A percentile compares a stretch with the other conserved stretches of the same genome.
Conservation (phyloP, 1,140 invertebrate genomes). For the Cydia strobilella region DNA sequence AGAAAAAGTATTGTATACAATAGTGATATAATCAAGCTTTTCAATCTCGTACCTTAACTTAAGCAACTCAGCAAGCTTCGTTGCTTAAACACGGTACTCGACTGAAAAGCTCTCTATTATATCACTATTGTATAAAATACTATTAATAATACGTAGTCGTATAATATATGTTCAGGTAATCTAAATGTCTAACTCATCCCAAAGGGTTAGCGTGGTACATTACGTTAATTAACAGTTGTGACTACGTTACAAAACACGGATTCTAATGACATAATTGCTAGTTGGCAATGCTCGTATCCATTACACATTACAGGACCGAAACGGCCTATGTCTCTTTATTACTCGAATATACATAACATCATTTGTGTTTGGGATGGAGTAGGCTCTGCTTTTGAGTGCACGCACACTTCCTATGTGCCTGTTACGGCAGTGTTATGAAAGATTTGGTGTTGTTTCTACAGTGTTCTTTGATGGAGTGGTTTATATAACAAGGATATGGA, state of each 20-base stretch:
- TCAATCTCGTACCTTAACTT: no score
- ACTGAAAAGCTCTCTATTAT: no score
- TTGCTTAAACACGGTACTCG: no score
- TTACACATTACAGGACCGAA: not conserved
- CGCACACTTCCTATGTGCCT: slow-evolving; percentile 1
- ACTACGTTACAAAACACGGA: slow-evolving; percentile 1
- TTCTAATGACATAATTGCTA: slow-evolving; percentile 19
- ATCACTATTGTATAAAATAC: no score
- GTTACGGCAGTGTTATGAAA: slow-evolving; percentile 16
- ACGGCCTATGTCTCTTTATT: not conserved
- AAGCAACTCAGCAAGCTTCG: no score
- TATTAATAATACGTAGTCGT: no score
- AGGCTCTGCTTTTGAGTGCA: slow-evolving; percentile 7
- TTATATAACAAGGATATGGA: no score
- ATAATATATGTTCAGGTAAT: no score
- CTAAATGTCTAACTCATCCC: no score
- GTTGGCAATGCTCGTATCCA: not conserved
- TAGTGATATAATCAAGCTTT: no score
- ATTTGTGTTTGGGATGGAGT: not conserved
- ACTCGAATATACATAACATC: not conserved
- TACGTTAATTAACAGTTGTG: not conserved
- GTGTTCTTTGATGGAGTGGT: no score
- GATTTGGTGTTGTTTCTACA: not conserved
- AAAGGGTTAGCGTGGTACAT: not conserved
- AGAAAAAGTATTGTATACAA: no score